Percentiles rank a stretch among this genome's conserved stretches.
Conservation (phyloP, 2,113 vertebrate species). For the Pseudopodoces humilis region DNA sequence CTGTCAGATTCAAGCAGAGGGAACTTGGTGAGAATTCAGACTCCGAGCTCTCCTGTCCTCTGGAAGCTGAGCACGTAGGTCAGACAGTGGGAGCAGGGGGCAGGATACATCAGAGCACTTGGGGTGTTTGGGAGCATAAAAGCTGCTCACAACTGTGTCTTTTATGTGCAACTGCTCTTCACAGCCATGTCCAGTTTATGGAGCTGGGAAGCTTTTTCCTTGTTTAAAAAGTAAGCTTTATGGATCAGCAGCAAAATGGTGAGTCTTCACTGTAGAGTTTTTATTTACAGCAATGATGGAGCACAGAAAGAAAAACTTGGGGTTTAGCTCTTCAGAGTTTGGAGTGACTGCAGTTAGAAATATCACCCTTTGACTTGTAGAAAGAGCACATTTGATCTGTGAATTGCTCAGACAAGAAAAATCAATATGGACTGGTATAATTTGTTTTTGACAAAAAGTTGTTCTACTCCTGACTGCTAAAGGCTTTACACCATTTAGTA, state of each 20-base stretch:
- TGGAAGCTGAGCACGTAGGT: neutral
- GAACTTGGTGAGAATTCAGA: neutral
- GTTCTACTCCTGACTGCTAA: neutral
- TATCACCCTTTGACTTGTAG: neutral
- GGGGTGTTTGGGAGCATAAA: neutral
- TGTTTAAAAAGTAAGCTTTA: neutral
- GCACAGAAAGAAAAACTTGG: neutral
- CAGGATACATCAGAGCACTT: neutral
- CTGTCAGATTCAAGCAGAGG: neutral
- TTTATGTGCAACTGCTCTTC: neutral
- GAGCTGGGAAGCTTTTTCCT: neutral
- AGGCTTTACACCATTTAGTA: slow-evolving; percentile 1
- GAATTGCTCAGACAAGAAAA: slow-evolving; percentile 20
- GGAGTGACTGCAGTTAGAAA: neutral
- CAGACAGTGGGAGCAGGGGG: neutral
- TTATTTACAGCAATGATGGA: neutral
- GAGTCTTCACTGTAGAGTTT: neutral
- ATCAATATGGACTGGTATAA: slow-evolving; percentile 6
- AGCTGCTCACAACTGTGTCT: neutral
- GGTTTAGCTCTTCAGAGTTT: neutral
- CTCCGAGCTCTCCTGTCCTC: neutral
- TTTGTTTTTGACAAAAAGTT: slow-evolving; percentile 27
- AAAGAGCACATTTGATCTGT: slow-evolving; percentile 14
- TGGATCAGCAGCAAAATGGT: neutral
- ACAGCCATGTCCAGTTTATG: neutral